Base-by-base conservation (phyloP, 1,140 invertebrate genomes). In the Plectrocnemia conspersa region DNA sequence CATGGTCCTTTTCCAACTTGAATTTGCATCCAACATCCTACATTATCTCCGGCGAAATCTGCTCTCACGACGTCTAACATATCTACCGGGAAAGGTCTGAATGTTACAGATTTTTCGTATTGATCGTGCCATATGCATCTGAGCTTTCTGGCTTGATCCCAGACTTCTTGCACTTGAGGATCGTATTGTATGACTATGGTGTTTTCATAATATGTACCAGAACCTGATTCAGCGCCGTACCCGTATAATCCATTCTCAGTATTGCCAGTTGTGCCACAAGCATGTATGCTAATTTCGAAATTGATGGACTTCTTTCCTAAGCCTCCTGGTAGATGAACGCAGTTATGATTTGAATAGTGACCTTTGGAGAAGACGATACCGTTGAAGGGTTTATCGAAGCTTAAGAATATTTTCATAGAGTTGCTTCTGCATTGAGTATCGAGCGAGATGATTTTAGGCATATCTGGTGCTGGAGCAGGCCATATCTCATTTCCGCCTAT, bases 401-500 rank as follows among this genome's bases (percentile, higher is more conserved):
- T 88, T 1, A 96, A 77, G 62, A 88, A 91, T 1, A 95, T 90
- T 66, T 91, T 85, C 93, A 96, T 96, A 29, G 88, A 79, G 66
- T 85, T 93, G 66, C 94, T 95, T 70, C 95, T 92, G 70, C 93
- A 96, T 69, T 94, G 93, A 0, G 95, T 92, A 64, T 96, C 91
- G 0, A 95, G 72, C 2, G 88, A 89, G 2, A 91, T 82, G 44
- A 94, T 93, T 72, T 93, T 91, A 0, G 92, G 89, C 88, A 91
- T 91, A 59, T 93, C 91, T 9, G 82, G 84, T 2, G 82, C 81
- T 0, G 83, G 82, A 0, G 81, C 80, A 3, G 89, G 85, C 90
- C 89, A 93, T 2, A 85, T 81, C 47, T 92, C 89, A n/a, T 82
- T 82, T 38, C 80, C 79, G 9, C 69, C 71, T n/a, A 67, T 71